Base-by-base conservation (phyloP, 2,113 vertebrate species). In the Paedocypris sp. region DNA sequence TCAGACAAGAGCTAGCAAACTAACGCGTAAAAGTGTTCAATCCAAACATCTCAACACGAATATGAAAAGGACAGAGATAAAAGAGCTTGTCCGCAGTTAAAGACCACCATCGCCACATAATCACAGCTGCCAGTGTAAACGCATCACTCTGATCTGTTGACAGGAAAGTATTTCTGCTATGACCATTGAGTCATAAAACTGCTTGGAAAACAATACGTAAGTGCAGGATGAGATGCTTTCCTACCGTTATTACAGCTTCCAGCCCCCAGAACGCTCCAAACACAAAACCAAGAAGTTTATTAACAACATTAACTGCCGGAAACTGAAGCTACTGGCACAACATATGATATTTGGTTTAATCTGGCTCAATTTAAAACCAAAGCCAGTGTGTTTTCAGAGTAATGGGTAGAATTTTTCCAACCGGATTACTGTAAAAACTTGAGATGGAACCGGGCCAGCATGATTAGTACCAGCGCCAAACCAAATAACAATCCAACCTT, bases 401-500 rank as follows among this genome's bases (percentile, higher is more conserved):
- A 31, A 31, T 33, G 48, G 5, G 5, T 22, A 22, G 29, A 42
- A 28, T 22, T 11, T 11, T 54, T 39, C 39, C 35, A 41, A 54
- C 45, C 64, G 23, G 56, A 64, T 63, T 33, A 65, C 69, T 66
- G 52, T 19, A 42, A 38, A 41, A 42, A 12, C 33, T 38, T 26
- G 25, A 11, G 28, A 6, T 11, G 1, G 3, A 4, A 42, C 42
- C 20, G 42, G 19, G 29, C 35, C 23, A n/a, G n/a, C n/a, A n/a
- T 3, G 15, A 26, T 41, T 18, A 54, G 22, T 18, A 26, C 22
- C 26, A 2, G 51, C 28, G 35, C 10, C 5, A 8, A 4, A 16
- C 39, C 62, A 68, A 64, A 39, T 43, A 47, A 77, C 71, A 79
- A 72, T 63, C 60, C 48, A 60, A 61, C 49, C 67, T 62, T 74